Conservation (phyloP, 2,113 vertebrate species). For the Nothobranchius furzeri region DNA sequence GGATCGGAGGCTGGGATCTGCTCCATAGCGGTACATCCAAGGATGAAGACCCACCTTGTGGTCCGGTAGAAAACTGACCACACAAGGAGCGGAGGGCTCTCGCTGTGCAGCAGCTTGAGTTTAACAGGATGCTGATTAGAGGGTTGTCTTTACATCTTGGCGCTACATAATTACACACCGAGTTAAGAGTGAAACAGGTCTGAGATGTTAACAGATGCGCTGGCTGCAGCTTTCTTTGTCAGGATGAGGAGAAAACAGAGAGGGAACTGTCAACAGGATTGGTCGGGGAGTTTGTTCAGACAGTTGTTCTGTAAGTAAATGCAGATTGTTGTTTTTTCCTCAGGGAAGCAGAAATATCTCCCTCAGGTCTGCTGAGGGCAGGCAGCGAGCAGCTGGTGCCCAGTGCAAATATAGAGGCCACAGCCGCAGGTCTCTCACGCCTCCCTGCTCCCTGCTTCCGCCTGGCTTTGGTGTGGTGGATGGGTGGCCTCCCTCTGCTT, state of each 20-base stretch:
- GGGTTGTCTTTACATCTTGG: slow-evolving; percentile 30
- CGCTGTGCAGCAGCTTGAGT: slow-evolving; percentile 20
- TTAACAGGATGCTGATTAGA: slow-evolving; percentile 48
- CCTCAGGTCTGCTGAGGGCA: slow-evolving; percentile 47
- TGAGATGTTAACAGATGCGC: slow-evolving; percentile 6
- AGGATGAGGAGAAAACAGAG: background rate
- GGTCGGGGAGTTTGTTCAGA: slow-evolving; percentile 15
- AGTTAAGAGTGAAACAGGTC: slow-evolving; percentile 8
- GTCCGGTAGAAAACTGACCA: slow-evolving; percentile 45
- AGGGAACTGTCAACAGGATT: slow-evolving; percentile 4
- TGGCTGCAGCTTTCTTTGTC: background rate
- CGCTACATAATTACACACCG: slow-evolving; percentile 42
- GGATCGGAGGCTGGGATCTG: slow-evolving; percentile 15
- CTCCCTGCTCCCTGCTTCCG: slow-evolving; percentile 65
- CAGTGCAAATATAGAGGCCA: slow-evolving; percentile 77
- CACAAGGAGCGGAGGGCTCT: slow-evolving; percentile 38
- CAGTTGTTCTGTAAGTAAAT: slow-evolving; percentile 27
- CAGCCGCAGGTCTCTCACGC: slow-evolving; percentile 70
- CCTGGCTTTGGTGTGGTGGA: slow-evolving; percentile 77
- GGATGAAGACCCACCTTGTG: slow-evolving; percentile 42
- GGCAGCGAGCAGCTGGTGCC: slow-evolving; percentile 60
- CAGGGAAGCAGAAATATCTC: slow-evolving; percentile 57
- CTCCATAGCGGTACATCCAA: slow-evolving; percentile 40
- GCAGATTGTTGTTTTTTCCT: slow-evolving; percentile 26
- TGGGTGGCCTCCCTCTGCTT: slow-evolving; percentile 70